Evolutionary conservation across 2,797 vertebrate species (phyloP).

Genomic region (Pterois miles): DNA sequence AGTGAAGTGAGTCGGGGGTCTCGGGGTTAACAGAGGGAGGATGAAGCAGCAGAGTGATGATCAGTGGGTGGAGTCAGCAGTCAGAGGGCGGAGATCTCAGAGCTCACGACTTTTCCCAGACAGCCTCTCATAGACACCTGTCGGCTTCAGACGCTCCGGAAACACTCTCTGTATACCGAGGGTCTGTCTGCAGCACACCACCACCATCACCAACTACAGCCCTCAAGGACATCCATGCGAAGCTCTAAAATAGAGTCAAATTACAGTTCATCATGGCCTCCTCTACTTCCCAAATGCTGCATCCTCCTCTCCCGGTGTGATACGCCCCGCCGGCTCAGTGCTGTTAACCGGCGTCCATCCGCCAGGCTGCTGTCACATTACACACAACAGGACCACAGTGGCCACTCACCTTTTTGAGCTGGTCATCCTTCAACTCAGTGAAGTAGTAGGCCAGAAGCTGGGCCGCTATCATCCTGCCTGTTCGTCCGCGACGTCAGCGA

Average conservation of each 20-base stretch:
- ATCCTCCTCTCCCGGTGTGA: constrained; percentile 26
- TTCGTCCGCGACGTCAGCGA: constrained; percentile 54
- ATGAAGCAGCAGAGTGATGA: background rate
- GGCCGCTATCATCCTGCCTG: constrained; percentile 93
- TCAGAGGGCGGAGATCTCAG: background rate
- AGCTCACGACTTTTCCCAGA: constrained; percentile 42
- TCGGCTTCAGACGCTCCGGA: constrained; percentile 60
- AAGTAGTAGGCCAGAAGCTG: constrained; percentile 98
- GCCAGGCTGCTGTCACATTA: background rate
- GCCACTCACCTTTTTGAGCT: constrained; percentile 91
- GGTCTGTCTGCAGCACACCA: constrained; percentile 20
- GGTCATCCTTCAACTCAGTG: constrained; percentile 97
- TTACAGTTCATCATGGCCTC: constrained; percentile 17
- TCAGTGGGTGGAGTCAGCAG: background rate
- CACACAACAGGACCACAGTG: background rate
- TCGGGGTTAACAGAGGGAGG: background rate
- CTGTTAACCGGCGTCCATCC: constrained; percentile 14
- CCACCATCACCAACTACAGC: constrained; percentile 31
- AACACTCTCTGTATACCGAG: constrained; percentile 29
- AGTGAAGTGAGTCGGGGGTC: too few species aligned
- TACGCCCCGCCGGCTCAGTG: constrained; percentile 12
- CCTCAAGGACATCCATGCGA: constrained; percentile 31
- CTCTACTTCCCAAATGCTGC: background rate
- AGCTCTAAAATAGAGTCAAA: background rate
- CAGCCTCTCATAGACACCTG: constrained; percentile 58